phyloP scores from a whole-genome alignment of 2,113 vertebrate genomes.

The Eupsittula cactorum region DNA sequence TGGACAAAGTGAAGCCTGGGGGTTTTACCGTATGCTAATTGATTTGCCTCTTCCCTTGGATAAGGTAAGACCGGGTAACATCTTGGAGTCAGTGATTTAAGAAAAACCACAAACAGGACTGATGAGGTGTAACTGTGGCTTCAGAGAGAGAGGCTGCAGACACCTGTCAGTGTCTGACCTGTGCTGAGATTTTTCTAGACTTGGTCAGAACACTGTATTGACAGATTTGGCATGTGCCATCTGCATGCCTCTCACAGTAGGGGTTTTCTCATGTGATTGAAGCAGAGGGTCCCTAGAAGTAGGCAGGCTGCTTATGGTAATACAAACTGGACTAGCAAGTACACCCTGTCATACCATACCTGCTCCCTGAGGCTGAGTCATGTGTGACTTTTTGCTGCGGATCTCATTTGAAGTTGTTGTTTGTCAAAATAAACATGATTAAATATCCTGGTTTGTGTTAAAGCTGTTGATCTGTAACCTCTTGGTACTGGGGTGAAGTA shows the following conservation, averaged over 20 bases:
- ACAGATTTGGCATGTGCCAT: background rate
- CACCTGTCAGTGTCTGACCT: background rate
- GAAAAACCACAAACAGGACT: background rate
- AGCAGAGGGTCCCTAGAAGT: background rate
- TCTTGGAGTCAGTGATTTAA: background rate
- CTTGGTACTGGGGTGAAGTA: background rate
- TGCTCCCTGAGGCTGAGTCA: background rate
- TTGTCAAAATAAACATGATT: slow-evolving; percentile 30
- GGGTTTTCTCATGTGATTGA: background rate
- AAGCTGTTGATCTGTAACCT: background rate
- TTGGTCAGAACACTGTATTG: background rate
- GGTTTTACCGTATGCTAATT: background rate
- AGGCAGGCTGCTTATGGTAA: too few relatives aligned
- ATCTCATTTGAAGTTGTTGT: background rate
- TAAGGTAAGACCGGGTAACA: background rate
- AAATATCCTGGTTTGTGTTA: background rate
- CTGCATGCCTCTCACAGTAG: background rate
- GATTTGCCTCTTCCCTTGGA: background rate
- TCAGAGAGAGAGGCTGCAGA: background rate
- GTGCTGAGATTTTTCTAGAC: background rate
- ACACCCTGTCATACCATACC: accelerated
- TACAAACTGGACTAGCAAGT: background rate
- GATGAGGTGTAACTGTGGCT: background rate
- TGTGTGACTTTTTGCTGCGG: background rate
- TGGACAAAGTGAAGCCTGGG: background rate